phyloP scores from a whole-genome alignment of 2,888 invertebrate species.

The Agrilus cyanescens region DNA sequence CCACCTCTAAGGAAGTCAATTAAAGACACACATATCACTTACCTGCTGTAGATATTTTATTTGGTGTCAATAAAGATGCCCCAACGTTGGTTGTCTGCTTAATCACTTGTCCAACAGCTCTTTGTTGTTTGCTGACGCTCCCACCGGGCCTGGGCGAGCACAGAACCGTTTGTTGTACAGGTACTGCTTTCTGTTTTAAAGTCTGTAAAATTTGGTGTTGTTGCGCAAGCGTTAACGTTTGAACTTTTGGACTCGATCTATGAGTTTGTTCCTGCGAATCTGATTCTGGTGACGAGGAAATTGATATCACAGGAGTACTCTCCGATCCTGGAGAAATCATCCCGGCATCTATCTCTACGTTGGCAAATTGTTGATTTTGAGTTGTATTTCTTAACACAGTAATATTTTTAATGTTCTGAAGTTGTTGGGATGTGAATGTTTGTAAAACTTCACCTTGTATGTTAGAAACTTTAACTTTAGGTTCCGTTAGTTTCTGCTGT shows the following conservation, averaged over 20 bases:
- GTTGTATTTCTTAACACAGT: constrained; percentile 26
- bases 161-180: constrained; percentile 29
- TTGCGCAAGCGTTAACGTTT: constrained; percentile 31
- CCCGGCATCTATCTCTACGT: too few relatives aligned
- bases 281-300: constrained; percentile 9
- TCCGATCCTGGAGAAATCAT: constrained; percentile 1
- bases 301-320: constrained; percentile 1
- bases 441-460: constrained; percentile 30
- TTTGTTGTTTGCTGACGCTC: constrained; percentile 40
- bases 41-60: constrained; percentile 25
- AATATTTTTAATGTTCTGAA: constrained; percentile 33
- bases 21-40: constrained; percentile 8
- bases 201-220: constrained; percentile 39
- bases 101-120: constrained; percentile 32
- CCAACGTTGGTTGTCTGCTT: constrained; percentile 30
- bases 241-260: constrained; percentile 22
- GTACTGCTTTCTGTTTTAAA: constrained; percentile 30
- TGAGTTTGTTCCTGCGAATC: constrained; percentile 16
- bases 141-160: constrained; percentile 30
- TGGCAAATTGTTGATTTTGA: constrained; percentile 12
- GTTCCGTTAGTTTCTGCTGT: constrained; percentile 20
- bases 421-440: constrained; percentile 28
- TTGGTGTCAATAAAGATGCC: constrained; percentile 25
- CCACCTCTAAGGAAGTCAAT: too few relatives aligned
- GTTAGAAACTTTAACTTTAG: constrained; percentile 14